phyloP scores from a whole-genome alignment of 2,888 invertebrate species.

The Callyntrura guangdongensis region DNA sequence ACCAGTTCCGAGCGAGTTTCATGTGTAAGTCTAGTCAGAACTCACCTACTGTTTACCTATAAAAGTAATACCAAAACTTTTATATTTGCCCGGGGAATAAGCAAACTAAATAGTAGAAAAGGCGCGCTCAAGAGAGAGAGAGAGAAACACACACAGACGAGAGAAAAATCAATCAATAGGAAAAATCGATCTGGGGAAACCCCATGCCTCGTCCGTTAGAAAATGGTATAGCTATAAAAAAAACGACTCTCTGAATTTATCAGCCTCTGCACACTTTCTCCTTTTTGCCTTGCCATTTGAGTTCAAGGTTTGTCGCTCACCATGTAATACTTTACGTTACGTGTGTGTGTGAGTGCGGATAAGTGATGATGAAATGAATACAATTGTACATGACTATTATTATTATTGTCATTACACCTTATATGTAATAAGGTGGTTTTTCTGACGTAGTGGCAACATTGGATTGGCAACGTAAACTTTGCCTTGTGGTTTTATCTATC shows the following conservation, averaged over 20 bases:
- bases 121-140: not conserved
- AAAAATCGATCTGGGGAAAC: conserved; percentile 78
- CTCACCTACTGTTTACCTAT: not conserved
- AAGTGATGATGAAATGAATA: conserved; percentile 51
- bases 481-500: conserved; percentile 49
- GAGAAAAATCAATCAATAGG: conserved; percentile 65
- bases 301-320: conserved; percentile 73
- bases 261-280: conserved; percentile 47
- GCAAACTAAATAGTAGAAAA: not conserved
- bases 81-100: conserved; percentile 39
- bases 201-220: conserved; percentile 36
- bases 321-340: not conserved
- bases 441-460: not conserved
- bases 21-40: not conserved
- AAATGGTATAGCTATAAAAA: conserved; percentile 25
- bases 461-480: conserved; percentile 25
- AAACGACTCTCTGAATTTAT: conserved; percentile 39
- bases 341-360: not conserved
- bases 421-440: not conserved
- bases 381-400: conserved; percentile 47
- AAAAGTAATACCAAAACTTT: conserved; percentile 51
- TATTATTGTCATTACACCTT: conserved; percentile 47
- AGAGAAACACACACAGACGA: conserved; percentile 18
- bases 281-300: conserved; percentile 60
- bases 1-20: conserved; percentile 21